A percentile compares a stretch with the other conserved stretches of the same genome.
Conservation (phyloP, 2,797 vertebrate genomes). For the Alcedo quadribrachys region DNA sequence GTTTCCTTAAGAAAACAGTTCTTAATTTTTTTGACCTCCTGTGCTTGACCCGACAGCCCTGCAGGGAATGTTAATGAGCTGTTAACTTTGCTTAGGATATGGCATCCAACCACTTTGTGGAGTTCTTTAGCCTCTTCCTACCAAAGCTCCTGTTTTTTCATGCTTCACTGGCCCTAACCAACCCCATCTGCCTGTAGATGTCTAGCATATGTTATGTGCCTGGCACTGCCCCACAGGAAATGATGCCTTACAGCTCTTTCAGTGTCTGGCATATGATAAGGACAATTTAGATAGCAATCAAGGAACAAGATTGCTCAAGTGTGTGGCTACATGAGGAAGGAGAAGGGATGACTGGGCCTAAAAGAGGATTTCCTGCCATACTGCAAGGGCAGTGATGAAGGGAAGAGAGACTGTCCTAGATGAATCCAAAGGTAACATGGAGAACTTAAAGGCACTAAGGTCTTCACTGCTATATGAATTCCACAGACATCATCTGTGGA, state of each 20-base stretch:
- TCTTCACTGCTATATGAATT: neutral
- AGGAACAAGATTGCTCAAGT: slow-evolving; percentile 36
- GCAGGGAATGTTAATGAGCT: slow-evolving; percentile 65
- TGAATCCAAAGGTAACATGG: neutral
- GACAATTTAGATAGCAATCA: slow-evolving; percentile 64
- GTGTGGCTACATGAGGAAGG: slow-evolving; percentile 18
- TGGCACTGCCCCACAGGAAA: slow-evolving; percentile 67
- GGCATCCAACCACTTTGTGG: slow-evolving; percentile 30
- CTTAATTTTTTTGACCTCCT: slow-evolving; percentile 58
- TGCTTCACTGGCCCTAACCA: slow-evolving; percentile 51
- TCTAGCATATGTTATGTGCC: slow-evolving; percentile 66
- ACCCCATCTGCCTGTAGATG: slow-evolving; percentile 68
- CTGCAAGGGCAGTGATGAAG: neutral
- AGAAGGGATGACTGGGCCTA: neutral
- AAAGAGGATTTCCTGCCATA: slow-evolving; percentile 39
- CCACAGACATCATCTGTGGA: neutral
- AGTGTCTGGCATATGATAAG: slow-evolving; percentile 57
- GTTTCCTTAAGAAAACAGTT: slow-evolving; percentile 66
- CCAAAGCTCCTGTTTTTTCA: slow-evolving; percentile 17
- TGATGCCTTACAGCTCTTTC: slow-evolving; percentile 40
- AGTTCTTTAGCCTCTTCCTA: slow-evolving; percentile 52
- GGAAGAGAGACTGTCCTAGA: neutral
- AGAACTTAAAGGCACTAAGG: neutral
- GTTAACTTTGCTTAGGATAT: slow-evolving; percentile 55
- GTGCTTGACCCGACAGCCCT: slow-evolving; percentile 34